Conservation (phyloP, 2,888 invertebrate genomes). For the Gasteruption jaculator region DNA sequence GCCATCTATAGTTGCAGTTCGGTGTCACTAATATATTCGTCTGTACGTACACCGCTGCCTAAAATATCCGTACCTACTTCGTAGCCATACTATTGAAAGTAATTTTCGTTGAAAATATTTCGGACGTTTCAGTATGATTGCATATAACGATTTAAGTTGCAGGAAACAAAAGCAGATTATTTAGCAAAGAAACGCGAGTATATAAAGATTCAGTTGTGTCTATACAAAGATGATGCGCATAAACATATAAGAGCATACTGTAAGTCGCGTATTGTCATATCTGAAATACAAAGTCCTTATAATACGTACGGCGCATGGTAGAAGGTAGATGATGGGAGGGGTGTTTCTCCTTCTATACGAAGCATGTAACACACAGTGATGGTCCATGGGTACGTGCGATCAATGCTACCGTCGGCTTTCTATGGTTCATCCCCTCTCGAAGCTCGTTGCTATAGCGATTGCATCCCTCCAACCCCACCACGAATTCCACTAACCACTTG, state of each 20-base stretch:
- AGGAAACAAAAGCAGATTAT: too few relatives aligned
- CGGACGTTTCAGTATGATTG: too few relatives aligned
- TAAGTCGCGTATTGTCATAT: conserved; percentile 38
- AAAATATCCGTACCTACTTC: too few relatives aligned
- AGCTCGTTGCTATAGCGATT: conserved; percentile 42
- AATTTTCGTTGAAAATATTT: too few relatives aligned
- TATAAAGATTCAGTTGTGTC: too few relatives aligned
- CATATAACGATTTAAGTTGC: too few relatives aligned
- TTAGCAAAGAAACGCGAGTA: too few relatives aligned
- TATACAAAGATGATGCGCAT: too few relatives aligned
- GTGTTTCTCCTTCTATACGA: conserved; percentile 39
- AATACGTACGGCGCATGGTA: conserved; percentile 29
- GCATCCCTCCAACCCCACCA: conserved; percentile 42
- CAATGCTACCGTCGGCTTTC: conserved; percentile 44
- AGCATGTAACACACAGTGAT: conserved; percentile 33
- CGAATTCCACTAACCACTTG: conserved; percentile 21
- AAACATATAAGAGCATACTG: conserved; percentile 41
- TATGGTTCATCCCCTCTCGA: conserved; percentile 32
- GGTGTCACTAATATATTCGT: too few relatives aligned
- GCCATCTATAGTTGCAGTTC: too few relatives aligned
- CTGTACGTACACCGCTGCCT: too few relatives aligned
- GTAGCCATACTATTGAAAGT: too few relatives aligned
- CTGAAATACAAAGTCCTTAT: conserved; percentile 34
- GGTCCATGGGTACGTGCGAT: conserved; percentile 45
- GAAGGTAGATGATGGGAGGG: conserved; percentile 25